Conservation (phyloP, 2,797 vertebrate species). For the Helarctos malayanus region DNA sequence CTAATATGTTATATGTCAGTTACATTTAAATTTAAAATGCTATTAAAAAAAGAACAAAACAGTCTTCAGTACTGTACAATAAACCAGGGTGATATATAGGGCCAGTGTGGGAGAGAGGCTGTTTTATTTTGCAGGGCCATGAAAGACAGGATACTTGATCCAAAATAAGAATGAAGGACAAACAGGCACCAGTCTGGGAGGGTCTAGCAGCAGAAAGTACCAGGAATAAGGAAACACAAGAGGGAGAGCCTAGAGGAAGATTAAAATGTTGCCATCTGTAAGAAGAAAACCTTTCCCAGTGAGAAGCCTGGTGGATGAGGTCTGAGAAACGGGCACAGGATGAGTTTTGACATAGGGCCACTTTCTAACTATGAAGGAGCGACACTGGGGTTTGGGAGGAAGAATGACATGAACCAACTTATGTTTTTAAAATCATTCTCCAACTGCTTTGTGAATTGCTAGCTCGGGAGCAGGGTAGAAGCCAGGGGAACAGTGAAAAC, state of each 20-base stretch:
- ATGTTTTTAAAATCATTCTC: neutral
- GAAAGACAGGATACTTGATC: neutral
- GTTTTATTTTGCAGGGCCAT: neutral
- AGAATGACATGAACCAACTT: neutral
- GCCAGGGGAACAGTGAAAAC: neutral
- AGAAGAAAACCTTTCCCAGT: neutral
- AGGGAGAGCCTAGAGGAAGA: accelerated
- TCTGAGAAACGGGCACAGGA: neutral
- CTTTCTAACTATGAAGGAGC: neutral
- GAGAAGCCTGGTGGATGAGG: neutral
- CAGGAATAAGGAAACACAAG: neutral
- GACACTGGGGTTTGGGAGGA: neutral
- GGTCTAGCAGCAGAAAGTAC: neutral
- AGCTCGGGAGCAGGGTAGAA: accelerated
- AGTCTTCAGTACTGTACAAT: neutral
- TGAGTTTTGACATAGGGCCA: accelerated
- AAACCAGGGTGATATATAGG: neutral
- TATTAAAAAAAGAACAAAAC: neutral
- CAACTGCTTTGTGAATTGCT: neutral
- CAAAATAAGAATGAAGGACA: neutral
- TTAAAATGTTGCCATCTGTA: accelerated
- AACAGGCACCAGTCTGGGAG: neutral
- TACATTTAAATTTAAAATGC: neutral
- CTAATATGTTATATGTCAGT: neutral
- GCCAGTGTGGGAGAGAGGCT: neutral